Conservation (phyloP, 2,797 vertebrate genomes). For the Gymnoscopelus braueri region DNA sequence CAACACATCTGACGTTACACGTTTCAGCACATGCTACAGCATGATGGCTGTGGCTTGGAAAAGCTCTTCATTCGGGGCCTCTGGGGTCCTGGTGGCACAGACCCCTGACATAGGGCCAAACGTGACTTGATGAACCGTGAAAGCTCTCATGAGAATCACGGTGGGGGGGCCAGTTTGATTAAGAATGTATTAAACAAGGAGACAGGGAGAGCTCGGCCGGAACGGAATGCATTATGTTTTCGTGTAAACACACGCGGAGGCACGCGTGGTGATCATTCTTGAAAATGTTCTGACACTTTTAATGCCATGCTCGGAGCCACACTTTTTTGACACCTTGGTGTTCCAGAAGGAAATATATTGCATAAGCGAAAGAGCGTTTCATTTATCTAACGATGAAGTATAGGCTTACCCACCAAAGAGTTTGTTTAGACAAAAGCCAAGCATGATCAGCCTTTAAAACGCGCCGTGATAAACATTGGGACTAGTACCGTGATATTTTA, state of each 20-base stretch:
- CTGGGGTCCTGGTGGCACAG: slow-evolving; percentile 42
- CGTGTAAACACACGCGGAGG: slow-evolving; percentile 57
- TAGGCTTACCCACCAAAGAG: slow-evolving; percentile 23
- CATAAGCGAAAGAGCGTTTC: slow-evolving; percentile 32
- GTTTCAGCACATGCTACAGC: slow-evolving; percentile 10
- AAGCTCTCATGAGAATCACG: slow-evolving; percentile 46
- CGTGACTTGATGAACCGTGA: slow-evolving; percentile 25
- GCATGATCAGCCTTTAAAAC: slow-evolving; percentile 38
- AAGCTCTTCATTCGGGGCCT: not conserved
- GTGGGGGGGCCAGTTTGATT: slow-evolving; percentile 30
- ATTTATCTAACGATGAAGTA: slow-evolving; percentile 43
- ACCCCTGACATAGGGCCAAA: slow-evolving; percentile 29
- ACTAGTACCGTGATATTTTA: not conserved
- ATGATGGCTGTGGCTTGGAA: no score
- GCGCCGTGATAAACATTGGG: slow-evolving; percentile 9
- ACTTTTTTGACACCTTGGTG: not conserved
- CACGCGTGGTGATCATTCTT: slow-evolving; percentile 32
- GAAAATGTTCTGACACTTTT: slow-evolving; percentile 49
- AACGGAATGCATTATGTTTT: slow-evolving; percentile 23
- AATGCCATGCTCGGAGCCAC: not conserved
- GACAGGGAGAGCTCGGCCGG: slow-evolving; percentile 3
- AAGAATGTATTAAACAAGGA: slow-evolving; percentile 43
- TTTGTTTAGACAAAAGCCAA: slow-evolving; percentile 56
- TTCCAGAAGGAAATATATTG: slow-evolving; percentile 40
- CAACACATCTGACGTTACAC: slow-evolving; percentile 25